Percentiles rank a stretch among this genome's conserved stretches.
phyloP scores from a whole-genome alignment of 2,113 vertebrate genomes.

The Ivindomyrus marchei region DNA sequence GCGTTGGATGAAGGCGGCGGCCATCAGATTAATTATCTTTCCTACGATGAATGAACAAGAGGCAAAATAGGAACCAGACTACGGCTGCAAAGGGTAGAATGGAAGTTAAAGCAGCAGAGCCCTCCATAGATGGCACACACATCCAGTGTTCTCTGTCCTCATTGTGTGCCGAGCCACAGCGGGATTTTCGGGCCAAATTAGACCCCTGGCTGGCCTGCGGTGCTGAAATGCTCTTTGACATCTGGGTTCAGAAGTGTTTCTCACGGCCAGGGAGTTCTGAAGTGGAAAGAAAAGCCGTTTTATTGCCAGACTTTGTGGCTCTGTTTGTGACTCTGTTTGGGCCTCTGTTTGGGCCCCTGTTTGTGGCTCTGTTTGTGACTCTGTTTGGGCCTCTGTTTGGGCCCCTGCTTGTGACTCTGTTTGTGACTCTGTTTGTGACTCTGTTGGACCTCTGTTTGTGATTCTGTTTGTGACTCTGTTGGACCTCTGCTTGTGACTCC shows the following conservation, averaged over 20 bases:
- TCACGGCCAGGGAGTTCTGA: neutral
- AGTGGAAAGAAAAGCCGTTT: neutral
- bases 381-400: too few relatives aligned
- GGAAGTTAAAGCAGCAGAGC: neutral
- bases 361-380: too few relatives aligned
- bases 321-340: too few relatives aligned
- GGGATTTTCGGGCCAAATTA: neutral
- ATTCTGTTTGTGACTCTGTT: too few relatives aligned
- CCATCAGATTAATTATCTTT: conserved; percentile 38
- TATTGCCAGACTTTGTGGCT: neutral
- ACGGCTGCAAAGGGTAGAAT: conserved; percentile 17
- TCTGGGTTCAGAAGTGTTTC: neutral
- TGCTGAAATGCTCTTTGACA: neutral
- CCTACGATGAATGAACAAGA: conserved; percentile 25
- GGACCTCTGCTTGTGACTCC: too few relatives aligned
- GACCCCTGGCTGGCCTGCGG: neutral
- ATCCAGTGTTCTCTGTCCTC: neutral
- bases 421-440: too few relatives aligned
- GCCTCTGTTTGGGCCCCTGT: too few relatives aligned
- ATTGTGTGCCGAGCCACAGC: neutral
- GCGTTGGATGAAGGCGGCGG: conserved; percentile 16
- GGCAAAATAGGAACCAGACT: conserved; percentile 38
- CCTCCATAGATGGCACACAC: too few relatives aligned
- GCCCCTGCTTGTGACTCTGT: too few relatives aligned
- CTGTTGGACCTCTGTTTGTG: too few relatives aligned